Percentiles rank a stretch among this genome's conserved stretches.
phyloP scores from a whole-genome alignment of 2,113 vertebrate genomes.

The Cyphomyrus plagiostoma region DNA sequence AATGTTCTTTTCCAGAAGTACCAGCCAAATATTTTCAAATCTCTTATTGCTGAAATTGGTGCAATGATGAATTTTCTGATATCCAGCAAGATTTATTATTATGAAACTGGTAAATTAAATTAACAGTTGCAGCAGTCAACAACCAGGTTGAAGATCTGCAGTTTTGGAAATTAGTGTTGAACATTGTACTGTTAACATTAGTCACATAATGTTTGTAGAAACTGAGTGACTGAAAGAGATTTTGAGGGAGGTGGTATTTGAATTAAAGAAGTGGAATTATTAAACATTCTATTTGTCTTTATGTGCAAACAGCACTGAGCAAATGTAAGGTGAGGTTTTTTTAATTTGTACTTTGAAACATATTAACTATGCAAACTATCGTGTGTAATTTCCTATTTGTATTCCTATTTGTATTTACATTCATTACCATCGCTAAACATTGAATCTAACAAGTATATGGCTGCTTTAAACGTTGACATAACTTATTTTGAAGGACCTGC shows the following conservation, averaged over 20 bases:
- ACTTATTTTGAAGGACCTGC: not conserved
- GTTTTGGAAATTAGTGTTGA: not conserved
- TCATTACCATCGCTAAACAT: not conserved
- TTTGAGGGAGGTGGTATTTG: not conserved
- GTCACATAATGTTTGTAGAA: not conserved
- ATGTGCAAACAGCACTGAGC: not conserved
- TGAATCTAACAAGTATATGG: not conserved
- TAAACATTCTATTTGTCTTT: not conserved
- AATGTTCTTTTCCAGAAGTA: not conserved
- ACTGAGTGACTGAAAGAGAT: constrained; percentile 1
- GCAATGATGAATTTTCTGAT: not conserved
- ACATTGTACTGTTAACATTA: not conserved
- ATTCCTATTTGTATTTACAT: not conserved
- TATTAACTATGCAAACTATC: not conserved
- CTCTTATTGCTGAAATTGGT: not conserved
- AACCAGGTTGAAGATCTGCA: not conserved
- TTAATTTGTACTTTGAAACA: not conserved
- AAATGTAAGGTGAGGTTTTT: not conserved
- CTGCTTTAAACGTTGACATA: not conserved
- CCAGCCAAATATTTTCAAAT: not conserved
- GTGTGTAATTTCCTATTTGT: not conserved
- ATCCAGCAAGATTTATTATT: not conserved
- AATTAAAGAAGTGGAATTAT: not conserved
- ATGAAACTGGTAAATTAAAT: not conserved
- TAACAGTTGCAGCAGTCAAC: not conserved